Percentiles rank a stretch among this genome's conserved stretches.
Evolutionary conservation across 37 sponge, comb jelly and placozoan species (phyloP).

Genomic region (Hormiphora californensis): DNA sequence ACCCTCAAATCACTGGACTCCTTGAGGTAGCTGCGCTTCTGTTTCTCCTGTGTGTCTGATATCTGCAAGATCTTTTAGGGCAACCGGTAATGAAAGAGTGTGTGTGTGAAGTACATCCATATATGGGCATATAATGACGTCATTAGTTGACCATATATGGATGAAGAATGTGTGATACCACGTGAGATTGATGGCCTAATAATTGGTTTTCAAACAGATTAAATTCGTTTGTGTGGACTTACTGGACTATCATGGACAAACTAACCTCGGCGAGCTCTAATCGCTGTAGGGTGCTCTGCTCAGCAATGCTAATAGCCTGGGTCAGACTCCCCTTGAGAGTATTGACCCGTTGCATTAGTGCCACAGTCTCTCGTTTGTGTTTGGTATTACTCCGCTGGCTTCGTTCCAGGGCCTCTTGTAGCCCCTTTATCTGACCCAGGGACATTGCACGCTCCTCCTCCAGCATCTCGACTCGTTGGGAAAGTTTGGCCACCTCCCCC

Average conservation of each 20-base stretch:
- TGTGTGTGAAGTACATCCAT: too few relatives aligned
- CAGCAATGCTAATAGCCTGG: constrained; percentile 47
- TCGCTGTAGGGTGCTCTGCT: constrained; percentile 11
- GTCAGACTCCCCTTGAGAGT: constrained; percentile 1
- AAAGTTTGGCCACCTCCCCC: not conserved
- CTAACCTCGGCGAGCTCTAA: constrained; percentile 35
- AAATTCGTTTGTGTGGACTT: too few relatives aligned
- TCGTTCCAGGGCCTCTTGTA: not conserved
- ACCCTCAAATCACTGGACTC: not conserved
- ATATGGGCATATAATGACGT: too few relatives aligned
- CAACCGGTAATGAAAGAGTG: not conserved
- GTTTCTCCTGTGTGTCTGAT: constrained; percentile 44
- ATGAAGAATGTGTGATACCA: too few relatives aligned
- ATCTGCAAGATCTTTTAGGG: constrained; percentile 14
- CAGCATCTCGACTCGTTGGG: not conserved
- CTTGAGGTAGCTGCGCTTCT: not conserved
- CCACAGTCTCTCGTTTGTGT: constrained; percentile 15
- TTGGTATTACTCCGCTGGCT: not conserved
- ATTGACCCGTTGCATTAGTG: constrained; percentile 7
- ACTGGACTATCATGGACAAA: too few relatives aligned
- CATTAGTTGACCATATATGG: too few relatives aligned
- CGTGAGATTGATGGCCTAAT: too few relatives aligned
- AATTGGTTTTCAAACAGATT: too few relatives aligned
- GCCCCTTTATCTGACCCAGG: constrained; percentile 27
- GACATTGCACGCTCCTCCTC: constrained; percentile 1